A percentile compares a stretch with the other conserved stretches of the same genome.
phyloP scores from a whole-genome alignment of 2,113 vertebrate species.

The Lepidothrix coronata region DNA sequence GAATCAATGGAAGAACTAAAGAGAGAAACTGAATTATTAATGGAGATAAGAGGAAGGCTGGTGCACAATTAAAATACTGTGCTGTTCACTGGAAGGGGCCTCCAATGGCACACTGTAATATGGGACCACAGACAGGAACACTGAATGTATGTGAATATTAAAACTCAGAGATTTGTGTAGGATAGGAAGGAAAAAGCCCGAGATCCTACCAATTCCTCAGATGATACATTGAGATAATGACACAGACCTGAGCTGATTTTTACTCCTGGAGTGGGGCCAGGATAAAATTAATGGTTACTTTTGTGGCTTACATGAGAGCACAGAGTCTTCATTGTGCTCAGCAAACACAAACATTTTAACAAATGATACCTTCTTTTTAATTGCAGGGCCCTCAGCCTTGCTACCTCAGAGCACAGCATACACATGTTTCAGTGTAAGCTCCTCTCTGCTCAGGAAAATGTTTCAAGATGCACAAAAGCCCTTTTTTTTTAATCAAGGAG shows the following conservation, averaged over 20 bases:
- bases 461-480: conserved; percentile 31
- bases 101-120: not conserved
- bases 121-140: not conserved
- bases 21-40: not conserved
- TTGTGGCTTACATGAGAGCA: not conserved
- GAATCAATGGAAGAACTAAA: not conserved
- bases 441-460: not conserved
- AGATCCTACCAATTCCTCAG: not conserved
- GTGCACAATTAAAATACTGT: not conserved
- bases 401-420: fast-evolving
- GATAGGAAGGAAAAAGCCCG: not conserved
- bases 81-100: not conserved
- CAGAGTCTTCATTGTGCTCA: not conserved
- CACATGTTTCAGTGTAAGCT: not conserved
- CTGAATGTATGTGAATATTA: not conserved
- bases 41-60: not conserved
- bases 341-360: not conserved
- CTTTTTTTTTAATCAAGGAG: not conserved
- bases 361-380: not conserved
- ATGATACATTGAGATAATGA: not conserved
- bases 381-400: not conserved
- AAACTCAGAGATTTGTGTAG: not conserved
- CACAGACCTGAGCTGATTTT: not conserved
- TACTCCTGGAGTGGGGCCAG: not conserved
- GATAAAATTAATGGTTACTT: not conserved